These are phyloP conservation scores for Andrena haemorrhoa DNA, from an alignment of 2,888 invertebrate genomes.

Conservation along the genomic window DNA sequence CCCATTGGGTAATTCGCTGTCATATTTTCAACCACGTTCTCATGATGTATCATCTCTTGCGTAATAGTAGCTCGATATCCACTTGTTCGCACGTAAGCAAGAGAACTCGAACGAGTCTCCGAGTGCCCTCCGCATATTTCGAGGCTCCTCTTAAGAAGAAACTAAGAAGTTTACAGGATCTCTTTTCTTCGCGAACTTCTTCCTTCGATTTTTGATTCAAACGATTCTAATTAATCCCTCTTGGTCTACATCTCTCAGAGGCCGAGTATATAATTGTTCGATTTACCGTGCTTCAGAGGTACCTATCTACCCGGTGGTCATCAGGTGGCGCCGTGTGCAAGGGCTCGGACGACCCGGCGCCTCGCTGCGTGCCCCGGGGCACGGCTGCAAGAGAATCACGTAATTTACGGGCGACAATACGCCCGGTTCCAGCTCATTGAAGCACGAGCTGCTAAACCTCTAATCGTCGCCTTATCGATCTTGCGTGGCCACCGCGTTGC, in stretches of 20 bases:
- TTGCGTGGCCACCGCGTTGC: slow-evolving; percentile 18
- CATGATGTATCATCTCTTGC: no score
- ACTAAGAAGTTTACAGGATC: no score
- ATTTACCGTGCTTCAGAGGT: neutral
- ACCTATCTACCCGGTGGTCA: slow-evolving; percentile 8
- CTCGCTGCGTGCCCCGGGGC: slow-evolving; percentile 49
- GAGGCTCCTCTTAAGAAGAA: no score
- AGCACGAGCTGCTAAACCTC: slow-evolving; percentile 60
- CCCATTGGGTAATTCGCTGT: neutral
- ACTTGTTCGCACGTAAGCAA: no score
- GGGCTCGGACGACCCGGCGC: slow-evolving; percentile 58
- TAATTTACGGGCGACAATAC: slow-evolving; percentile 72
- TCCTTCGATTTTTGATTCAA: no score
- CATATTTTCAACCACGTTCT: no score
- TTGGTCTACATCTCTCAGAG: neutral
- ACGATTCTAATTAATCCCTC: no score
- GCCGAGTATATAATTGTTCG: neutral
- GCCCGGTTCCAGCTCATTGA: slow-evolving; percentile 73
- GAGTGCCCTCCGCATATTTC: no score
- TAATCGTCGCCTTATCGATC: slow-evolving; percentile 70
- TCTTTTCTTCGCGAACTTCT: no score
- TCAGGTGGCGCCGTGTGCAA: slow-evolving; percentile 53
- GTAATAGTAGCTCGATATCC: no score
- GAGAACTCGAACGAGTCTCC: no score
- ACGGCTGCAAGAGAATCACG: slow-evolving; percentile 63